Percentiles rank a stretch among this genome's conserved stretches.
Conservation (phyloP, 2,888 invertebrate species). For the Drosophila bunnanda region DNA sequence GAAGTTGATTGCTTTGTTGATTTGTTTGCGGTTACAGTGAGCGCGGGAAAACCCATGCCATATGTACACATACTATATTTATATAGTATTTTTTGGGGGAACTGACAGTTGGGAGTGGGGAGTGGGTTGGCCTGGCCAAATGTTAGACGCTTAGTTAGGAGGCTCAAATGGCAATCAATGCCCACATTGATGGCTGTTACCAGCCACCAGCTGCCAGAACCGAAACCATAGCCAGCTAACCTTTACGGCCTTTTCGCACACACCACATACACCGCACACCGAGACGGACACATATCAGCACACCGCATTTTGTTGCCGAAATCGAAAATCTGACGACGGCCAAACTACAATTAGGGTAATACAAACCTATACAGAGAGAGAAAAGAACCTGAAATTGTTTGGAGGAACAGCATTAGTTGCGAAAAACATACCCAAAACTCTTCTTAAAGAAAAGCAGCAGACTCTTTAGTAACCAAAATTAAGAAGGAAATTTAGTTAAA, state of each 20-base stretch:
- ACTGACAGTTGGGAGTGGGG: constrained; percentile 3
- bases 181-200: constrained; percentile 64
- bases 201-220: neutral
- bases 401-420: too few relatives aligned
- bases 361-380: constrained; percentile 9
- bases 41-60: constrained; percentile 36
- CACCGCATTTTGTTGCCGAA: constrained; percentile 36
- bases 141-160: constrained; percentile 77
- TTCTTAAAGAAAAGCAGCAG: too few relatives aligned
- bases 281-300: constrained; percentile 20
- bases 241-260: constrained; percentile 20
- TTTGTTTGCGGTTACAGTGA: constrained; percentile 76
- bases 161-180: constrained; percentile 75
- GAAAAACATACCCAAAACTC: neutral
- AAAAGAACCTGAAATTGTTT: too few relatives aligned
- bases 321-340: constrained; percentile 54
- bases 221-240: constrained; percentile 15
- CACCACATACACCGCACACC: neutral
- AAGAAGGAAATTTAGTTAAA: too few relatives aligned
- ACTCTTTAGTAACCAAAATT: too few relatives aligned
- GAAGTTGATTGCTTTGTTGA: constrained; percentile 81
- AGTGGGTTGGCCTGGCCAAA: constrained; percentile 55
- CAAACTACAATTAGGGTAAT: constrained; percentile 44
- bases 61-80: constrained; percentile 10
- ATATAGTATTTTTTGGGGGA: neutral